Evolutionary conservation across 2,113 vertebrate genomes (phyloP).

Genomic region (Maccullochella peelii): DNA sequence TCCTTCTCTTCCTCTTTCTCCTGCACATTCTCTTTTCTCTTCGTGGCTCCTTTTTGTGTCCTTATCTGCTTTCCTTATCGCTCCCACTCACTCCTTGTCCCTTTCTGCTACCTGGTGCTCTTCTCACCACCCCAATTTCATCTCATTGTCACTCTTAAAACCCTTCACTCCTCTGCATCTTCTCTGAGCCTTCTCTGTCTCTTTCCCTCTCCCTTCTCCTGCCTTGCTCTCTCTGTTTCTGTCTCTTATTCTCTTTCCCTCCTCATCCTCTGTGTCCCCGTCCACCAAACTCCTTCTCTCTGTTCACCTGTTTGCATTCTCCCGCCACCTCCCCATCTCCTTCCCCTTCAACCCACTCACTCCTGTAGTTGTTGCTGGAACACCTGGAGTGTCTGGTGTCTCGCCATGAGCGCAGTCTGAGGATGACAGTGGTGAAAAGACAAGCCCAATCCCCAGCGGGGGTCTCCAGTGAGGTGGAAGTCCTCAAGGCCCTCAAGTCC

Average conservation of each 20-base stretch:
- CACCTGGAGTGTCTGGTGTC: slow-evolving; percentile 95
- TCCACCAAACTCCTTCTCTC: slow-evolving; percentile 19
- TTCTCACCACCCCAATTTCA: slow-evolving; percentile 9
- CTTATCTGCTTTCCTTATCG: slow-evolving; percentile 43
- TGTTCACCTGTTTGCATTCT: background rate
- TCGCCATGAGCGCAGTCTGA: slow-evolving; percentile 92
- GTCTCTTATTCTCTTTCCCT: background rate
- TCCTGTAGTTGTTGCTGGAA: slow-evolving; percentile 88
- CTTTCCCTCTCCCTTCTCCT: background rate
- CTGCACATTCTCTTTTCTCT: slow-evolving; percentile 1
- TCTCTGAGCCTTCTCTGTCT: slow-evolving; percentile 16
- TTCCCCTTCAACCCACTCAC: background rate
- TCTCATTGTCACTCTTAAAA: slow-evolving; percentile 39
- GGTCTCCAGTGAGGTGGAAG: slow-evolving; percentile 95
- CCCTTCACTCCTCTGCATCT: slow-evolving; percentile 10
- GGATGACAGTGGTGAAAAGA: slow-evolving; percentile 96
- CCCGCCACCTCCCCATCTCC: background rate
- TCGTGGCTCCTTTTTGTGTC: slow-evolving; percentile 23
- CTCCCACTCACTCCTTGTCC: slow-evolving; percentile 35
- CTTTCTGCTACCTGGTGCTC: background rate
- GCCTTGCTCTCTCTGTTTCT: background rate
- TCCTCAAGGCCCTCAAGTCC: slow-evolving; percentile 95
- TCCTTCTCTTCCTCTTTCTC: slow-evolving; percentile 19
- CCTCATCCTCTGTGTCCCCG: background rate
- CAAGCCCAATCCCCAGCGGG: slow-evolving; percentile 94